Evolutionary conservation across 1,140 invertebrate genomes (phyloP).

Genomic region (Anthonomus grandis): DNA sequence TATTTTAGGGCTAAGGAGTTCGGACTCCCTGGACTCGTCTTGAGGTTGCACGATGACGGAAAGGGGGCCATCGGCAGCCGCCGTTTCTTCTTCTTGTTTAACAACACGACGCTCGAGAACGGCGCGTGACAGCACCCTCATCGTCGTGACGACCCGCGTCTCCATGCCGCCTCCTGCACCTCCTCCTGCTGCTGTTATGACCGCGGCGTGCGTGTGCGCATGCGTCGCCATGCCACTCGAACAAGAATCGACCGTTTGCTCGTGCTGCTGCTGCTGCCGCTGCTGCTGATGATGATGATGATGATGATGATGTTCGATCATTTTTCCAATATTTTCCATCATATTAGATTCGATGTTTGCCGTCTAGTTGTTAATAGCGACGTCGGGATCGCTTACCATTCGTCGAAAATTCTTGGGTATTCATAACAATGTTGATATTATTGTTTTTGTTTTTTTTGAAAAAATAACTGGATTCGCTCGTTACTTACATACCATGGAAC

Average conservation of each 20-base stretch:
- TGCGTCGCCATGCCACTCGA: constrained; percentile 50
- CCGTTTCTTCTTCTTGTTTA: constrained; percentile 51
- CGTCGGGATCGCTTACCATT: constrained; percentile 22
- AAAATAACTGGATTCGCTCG: too few relatives aligned
- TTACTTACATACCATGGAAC: too few relatives aligned
- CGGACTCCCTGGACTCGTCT: constrained; percentile 59
- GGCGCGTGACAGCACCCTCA: constrained; percentile 45
- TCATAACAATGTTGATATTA: constrained; percentile 23
- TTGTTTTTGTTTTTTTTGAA: too few relatives aligned
- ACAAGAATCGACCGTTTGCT: constrained; percentile 58
- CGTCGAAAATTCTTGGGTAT: constrained; percentile 8
- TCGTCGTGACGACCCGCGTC: constrained; percentile 51
- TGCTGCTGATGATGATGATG: too few relatives aligned
- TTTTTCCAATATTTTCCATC: constrained; percentile 65
- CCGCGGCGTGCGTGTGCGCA: constrained; percentile 45
- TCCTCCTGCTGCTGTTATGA: too few relatives aligned
- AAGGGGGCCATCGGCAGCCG: constrained; percentile 55
- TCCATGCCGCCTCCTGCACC: constrained; percentile 51
- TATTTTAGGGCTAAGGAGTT: constrained; percentile 64
- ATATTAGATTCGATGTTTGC: constrained; percentile 34
- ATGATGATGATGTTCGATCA: too few relatives aligned
- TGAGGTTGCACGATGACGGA: constrained; percentile 67
- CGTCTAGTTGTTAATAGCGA: constrained; percentile 23
- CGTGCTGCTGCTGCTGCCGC: constrained; percentile 57
- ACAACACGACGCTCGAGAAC: constrained; percentile 45